These are phyloP conservation scores for Anser cygnoides DNA, from an alignment of 2,113 vertebrate genomes.

Conservation along the genomic window DNA sequence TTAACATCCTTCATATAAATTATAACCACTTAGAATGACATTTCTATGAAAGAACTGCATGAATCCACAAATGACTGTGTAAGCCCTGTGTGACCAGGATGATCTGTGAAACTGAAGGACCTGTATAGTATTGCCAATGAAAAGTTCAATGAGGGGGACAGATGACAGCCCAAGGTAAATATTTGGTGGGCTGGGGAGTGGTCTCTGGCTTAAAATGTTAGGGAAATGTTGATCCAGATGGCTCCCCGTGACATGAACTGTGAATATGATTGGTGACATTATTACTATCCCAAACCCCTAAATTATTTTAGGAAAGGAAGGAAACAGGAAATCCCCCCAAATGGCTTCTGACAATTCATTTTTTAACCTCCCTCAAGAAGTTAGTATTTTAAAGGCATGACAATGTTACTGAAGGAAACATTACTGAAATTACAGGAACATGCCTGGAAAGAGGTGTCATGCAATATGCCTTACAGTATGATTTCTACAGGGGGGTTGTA, in stretches of 20 bases:
- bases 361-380: not conserved
- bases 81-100: not conserved
- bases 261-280: not conserved
- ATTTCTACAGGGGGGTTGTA: not conserved
- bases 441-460: not conserved
- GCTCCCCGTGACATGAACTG: not conserved
- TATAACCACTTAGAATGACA: not conserved
- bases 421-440: not conserved
- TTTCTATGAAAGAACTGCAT: not conserved
- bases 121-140: not conserved
- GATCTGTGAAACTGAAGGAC: not conserved
- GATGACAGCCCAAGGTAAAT: not conserved
- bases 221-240: not conserved
- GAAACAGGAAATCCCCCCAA: not conserved
- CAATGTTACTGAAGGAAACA: not conserved
- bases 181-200: not conserved
- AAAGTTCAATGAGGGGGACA: not conserved
- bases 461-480: not conserved
- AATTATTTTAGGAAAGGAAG: not conserved
- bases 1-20: not conserved
- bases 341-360: not conserved
- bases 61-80: rapidly evolving
- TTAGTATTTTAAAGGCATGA: not conserved
- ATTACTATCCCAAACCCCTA: not conserved
- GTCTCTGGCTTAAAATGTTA: not conserved